Conservation (phyloP, 2,113 vertebrate genomes). For the Pipa parva region DNA sequence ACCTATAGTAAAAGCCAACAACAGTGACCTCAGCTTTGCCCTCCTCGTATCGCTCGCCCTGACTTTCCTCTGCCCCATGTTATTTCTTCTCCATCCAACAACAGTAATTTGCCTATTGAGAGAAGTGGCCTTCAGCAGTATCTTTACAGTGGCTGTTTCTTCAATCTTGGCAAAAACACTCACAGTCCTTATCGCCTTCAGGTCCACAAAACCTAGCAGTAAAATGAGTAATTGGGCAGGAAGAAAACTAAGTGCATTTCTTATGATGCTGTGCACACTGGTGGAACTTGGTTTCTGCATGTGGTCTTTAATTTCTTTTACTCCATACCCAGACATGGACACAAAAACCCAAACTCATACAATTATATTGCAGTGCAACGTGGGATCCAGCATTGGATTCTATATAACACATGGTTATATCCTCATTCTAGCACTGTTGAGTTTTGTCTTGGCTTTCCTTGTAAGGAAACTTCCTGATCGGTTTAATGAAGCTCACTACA, state of each 20-base stretch:
- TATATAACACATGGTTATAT: constrained; percentile 14
- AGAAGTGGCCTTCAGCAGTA: constrained; percentile 58
- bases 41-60: constrained; percentile 63
- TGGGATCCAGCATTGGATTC: constrained; percentile 8
- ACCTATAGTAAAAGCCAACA: constrained; percentile 57
- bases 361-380: constrained; percentile 11
- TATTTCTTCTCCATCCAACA: constrained; percentile 51
- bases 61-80: constrained; percentile 65
- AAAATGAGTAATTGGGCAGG: constrained; percentile 61
- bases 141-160: constrained; percentile 58
- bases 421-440: background rate
- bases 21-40: constrained; percentile 65
- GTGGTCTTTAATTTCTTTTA: background rate
- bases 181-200: constrained; percentile 60
- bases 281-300: constrained; percentile 4
- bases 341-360: background rate
- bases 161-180: constrained; percentile 60
- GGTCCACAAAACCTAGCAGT: constrained; percentile 52
- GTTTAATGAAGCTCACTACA: constrained; percentile 28
- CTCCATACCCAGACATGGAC: constrained; percentile 12
- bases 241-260: constrained; percentile 46
- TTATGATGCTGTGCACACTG: constrained; percentile 46
- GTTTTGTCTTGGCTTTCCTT: constrained; percentile 18
- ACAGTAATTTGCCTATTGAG: constrained; percentile 58
- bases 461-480: constrained; percentile 15